A percentile compares a stretch with the other conserved stretches of the same genome.
Evolutionary conservation across 2,113 vertebrate genomes (phyloP).

Genomic region (Brachypodius melanocephalos): DNA sequence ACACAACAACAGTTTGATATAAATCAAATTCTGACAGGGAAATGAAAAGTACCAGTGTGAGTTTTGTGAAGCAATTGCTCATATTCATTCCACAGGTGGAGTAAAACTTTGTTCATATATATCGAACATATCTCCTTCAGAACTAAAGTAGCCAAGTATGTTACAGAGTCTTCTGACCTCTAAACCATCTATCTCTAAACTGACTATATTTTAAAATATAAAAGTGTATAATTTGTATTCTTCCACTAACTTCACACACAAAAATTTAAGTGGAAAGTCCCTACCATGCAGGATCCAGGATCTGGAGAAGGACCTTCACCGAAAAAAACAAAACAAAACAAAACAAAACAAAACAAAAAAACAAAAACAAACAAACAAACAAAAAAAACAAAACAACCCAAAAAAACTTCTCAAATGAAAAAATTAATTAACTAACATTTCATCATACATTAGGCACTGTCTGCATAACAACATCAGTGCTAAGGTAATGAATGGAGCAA

Average conservation of each 20-base stretch:
- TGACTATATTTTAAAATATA: background rate
- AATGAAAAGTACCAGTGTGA: background rate
- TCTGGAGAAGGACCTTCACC: background rate
- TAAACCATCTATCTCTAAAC: background rate
- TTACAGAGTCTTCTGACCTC: background rate
- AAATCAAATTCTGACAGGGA: constrained; percentile 27
- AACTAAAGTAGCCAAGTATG: background rate
- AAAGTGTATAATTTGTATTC: background rate
- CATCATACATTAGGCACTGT: background rate
- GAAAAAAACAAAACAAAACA: background rate
- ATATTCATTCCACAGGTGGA: background rate
- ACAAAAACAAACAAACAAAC: background rate
- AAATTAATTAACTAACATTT: background rate
- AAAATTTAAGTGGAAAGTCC: background rate
- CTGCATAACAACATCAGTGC: background rate
- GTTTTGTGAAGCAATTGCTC: background rate
- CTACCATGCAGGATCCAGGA: background rate
- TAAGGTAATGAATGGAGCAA: background rate
- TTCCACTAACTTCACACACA: background rate
- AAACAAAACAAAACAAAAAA: background rate
- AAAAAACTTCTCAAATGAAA: background rate
- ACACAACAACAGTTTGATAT: constrained; percentile 1
- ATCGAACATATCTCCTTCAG: background rate
- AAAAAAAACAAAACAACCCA: no score
- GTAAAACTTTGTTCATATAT: background rate